Base-by-base conservation (phyloP, 2,113 vertebrate genomes). In the Oceanites oceanicus region DNA sequence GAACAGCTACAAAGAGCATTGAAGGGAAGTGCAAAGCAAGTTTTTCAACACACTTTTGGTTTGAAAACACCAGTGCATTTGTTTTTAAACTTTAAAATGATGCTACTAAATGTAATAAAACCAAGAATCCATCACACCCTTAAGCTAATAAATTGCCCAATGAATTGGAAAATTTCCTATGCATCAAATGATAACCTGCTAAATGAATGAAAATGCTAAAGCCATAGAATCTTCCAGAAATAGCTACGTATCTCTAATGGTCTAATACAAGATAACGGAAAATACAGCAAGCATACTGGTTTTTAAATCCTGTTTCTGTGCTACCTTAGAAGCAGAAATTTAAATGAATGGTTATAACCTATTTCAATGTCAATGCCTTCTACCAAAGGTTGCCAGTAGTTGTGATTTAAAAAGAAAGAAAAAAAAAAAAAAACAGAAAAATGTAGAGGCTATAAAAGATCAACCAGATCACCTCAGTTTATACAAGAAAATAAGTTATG, bases 191-290 rank as follows among this genome's bases (percentile, higher is more conserved):
- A 70, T 96, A 94, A 95, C 47, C 29, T 87, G 65, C 36, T 86
- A 95, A 94, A 75, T 73, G 53, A 93, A 86, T 55, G 62, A 95
- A 96, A 96, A 81, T 66, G 56, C 30, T 78, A 38, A 96, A 94
- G n/a, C 22, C 82, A 53, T 49, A 78, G 44, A 32, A 81, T 78
- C 36, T 92, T 72, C 63, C 74, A 94, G 70, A 90, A 93, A 91
- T 34, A 89, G 32, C 36, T 78, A 30, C 59, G 18, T 82, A 78
- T 88, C 72, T 76, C 16, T 76, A 81, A 80, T 67, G 53, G 15
- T 92, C 66, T 92, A 27, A 91, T 76, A 63, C 42, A 84, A 45
- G 59, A 87, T 92, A 94, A 88, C 29, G 52, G 53, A 90, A 96
- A 97, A 94, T 62, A 88, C 6, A 47, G 40, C 21, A 74, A 85